A percentile compares a stretch with the other conserved stretches of the same genome.
Evolutionary conservation across 2,888 invertebrate species (phyloP).

Genomic region (Microchrysa polita): DNA sequence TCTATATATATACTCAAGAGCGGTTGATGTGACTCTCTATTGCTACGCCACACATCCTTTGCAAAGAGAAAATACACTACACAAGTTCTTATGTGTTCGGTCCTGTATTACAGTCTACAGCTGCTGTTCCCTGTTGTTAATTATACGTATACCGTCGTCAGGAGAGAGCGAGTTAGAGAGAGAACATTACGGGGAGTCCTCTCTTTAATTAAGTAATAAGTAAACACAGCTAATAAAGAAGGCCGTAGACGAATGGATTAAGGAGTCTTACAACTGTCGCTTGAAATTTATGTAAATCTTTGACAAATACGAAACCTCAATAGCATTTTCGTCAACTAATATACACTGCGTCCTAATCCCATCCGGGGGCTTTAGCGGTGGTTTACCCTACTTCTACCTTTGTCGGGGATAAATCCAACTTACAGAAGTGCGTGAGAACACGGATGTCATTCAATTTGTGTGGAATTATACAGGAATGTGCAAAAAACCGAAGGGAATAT

Average conservation of each 20-base stretch:
- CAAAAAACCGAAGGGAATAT: background rate
- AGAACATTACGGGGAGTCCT: conserved; percentile 34
- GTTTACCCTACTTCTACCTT: background rate
- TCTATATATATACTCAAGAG: background rate
- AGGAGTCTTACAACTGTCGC: conserved; percentile 31
- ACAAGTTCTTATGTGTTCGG: conserved; percentile 15
- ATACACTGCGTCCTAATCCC: conserved; percentile 30
- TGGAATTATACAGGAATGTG: background rate
- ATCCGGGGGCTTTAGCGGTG: background rate
- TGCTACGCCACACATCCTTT: background rate
- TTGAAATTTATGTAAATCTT: conserved; percentile 47
- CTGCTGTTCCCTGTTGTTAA: conserved; percentile 36
- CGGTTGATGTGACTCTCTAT: background rate
- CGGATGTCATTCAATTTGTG: background rate
- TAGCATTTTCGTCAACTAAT: conserved; percentile 41
- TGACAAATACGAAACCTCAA: conserved; percentile 43
- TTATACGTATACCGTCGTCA: conserved; percentile 15
- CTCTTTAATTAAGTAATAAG: conserved; percentile 48
- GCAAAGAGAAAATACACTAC: background rate
- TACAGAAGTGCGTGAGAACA: no score
- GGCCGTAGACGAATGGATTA: conserved; percentile 44
- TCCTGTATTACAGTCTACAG: conserved; percentile 8
- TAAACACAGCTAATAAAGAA: conserved; percentile 48
- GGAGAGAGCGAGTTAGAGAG: no score
- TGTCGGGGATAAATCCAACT: background rate